Percentiles rank a stretch among this genome's conserved stretches.
phyloP scores from a whole-genome alignment of 1,140 invertebrate species.

The Oryctes rhinoceros region DNA sequence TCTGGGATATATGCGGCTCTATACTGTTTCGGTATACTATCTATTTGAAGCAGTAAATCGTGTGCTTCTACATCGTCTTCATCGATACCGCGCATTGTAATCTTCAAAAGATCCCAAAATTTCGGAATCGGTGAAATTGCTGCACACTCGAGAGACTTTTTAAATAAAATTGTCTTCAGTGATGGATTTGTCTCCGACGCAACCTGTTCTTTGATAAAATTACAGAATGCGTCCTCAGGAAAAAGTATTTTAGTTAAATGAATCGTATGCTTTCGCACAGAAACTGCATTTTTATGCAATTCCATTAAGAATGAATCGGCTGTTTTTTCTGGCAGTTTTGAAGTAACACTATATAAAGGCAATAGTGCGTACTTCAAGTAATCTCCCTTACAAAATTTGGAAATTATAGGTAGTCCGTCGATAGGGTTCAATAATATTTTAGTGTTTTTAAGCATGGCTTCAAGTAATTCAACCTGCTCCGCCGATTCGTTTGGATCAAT shows the following conservation, averaged over 20 bases:
- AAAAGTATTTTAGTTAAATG: slow-evolving; percentile 1
- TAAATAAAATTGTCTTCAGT: slow-evolving; percentile 27
- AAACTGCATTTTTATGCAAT: slow-evolving; percentile 26
- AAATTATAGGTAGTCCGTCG: not conserved
- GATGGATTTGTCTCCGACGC: not conserved
- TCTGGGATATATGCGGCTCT: not conserved
- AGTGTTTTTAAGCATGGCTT: not conserved
- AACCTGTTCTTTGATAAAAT: not conserved
- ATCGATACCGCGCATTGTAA: slow-evolving; percentile 20
- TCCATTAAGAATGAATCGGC: not conserved
- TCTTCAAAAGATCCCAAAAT: slow-evolving; percentile 22
- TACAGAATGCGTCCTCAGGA: not conserved
- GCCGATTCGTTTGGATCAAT: not conserved
- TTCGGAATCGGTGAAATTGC: not conserved
- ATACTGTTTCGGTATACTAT: not conserved
- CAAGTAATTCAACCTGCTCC: not conserved
- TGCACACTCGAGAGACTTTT: slow-evolving; percentile 1
- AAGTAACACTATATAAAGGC: not conserved
- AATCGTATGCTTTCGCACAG: slow-evolving; percentile 3
- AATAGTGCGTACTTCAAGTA: slow-evolving; percentile 20
- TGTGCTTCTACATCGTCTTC: slow-evolving; percentile 5
- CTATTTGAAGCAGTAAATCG: not conserved
- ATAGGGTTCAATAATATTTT: not conserved
- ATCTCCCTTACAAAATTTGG: slow-evolving; percentile 36
- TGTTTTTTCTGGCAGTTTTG: not conserved